Evolutionary conservation across 1,140 invertebrate genomes (phyloP).

Genomic region (Littorina saxatilis): DNA sequence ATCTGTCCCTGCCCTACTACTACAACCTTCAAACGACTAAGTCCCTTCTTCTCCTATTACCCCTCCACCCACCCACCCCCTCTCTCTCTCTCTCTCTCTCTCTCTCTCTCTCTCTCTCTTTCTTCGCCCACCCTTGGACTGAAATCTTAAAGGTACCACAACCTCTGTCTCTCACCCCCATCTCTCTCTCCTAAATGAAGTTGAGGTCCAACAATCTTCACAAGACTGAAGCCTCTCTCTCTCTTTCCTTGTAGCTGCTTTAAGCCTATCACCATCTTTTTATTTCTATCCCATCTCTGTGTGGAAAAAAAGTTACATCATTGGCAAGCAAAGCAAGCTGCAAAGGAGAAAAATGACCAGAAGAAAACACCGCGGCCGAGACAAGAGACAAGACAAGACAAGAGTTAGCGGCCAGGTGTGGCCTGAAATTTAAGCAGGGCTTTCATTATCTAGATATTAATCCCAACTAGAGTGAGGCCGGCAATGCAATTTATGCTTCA

Average conservation of each 20-base stretch:
- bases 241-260: too few relatives aligned
- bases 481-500: slow-evolving; percentile 48
- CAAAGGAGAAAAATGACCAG: background rate
- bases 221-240: too few relatives aligned
- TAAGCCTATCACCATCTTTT: too few relatives aligned
- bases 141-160: too few relatives aligned
- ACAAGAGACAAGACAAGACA: background rate
- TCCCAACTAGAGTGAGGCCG: slow-evolving; percentile 18
- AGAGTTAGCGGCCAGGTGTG: slow-evolving; percentile 11
- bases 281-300: background rate
- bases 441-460: slow-evolving; percentile 46
- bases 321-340: background rate
- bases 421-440: slow-evolving; percentile 39
- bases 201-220: too few relatives aligned
- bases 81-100: slow-evolving; percentile 27
- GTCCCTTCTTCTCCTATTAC: too few relatives aligned
- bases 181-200: too few relatives aligned
- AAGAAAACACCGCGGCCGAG: slow-evolving; percentile 1
- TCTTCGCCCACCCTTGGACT: too few relatives aligned
- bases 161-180: too few relatives aligned
- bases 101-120: slow-evolving; percentile 10
- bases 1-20: background rate
- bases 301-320: slow-evolving; percentile 20
- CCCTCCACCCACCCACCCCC: background rate
- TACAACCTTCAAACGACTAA: background rate